Evolutionary conservation across 1,140 invertebrate species (phyloP).

Genomic region (Asobara japonica): DNA sequence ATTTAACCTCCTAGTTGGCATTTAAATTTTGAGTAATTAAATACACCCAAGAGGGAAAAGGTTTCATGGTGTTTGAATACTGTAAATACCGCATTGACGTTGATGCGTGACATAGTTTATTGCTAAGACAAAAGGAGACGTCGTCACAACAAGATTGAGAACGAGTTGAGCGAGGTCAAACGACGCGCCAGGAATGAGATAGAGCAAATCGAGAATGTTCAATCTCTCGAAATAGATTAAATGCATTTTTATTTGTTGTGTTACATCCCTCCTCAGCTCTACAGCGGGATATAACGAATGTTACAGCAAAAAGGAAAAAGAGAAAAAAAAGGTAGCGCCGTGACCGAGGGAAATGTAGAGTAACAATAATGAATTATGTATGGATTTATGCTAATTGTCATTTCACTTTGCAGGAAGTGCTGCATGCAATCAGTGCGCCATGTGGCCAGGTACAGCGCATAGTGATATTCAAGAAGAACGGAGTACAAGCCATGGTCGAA

Average conservation of each 20-base stretch:
- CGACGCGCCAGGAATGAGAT: slow-evolving; percentile 29
- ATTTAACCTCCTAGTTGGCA: not conserved
- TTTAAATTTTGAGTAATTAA: slow-evolving; percentile 12
- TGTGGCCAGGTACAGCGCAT: slow-evolving; percentile 97
- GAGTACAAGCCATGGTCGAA: slow-evolving; percentile 99
- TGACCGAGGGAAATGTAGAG: not conserved
- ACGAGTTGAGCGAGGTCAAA: slow-evolving; percentile 34
- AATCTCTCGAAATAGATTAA: slow-evolving; percentile 24
- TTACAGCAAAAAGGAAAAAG: not conserved
- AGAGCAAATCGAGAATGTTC: slow-evolving; percentile 24
- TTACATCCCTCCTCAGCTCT: not conserved
- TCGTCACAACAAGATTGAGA: slow-evolving; percentile 14
- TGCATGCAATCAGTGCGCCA: slow-evolving; percentile 95
- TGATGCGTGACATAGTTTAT: slow-evolving; percentile 23
- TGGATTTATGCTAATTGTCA: not conserved
- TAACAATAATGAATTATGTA: not conserved
- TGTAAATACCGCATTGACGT: slow-evolving; percentile 27
- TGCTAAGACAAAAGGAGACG: slow-evolving; percentile 14
- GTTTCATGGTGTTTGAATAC: not conserved
- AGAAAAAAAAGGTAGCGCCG: not conserved
- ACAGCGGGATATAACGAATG: not conserved
- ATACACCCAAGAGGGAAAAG: no score
- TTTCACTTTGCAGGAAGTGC: slow-evolving; percentile 85
- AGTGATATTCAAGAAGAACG: slow-evolving; percentile 99
- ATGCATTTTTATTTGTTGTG: not conserved